Evolutionary conservation across 2,797 vertebrate species (phyloP), one percentile per base, ranked within the genome.

Genomic region (Chaetodon trifasciatus): DNA sequence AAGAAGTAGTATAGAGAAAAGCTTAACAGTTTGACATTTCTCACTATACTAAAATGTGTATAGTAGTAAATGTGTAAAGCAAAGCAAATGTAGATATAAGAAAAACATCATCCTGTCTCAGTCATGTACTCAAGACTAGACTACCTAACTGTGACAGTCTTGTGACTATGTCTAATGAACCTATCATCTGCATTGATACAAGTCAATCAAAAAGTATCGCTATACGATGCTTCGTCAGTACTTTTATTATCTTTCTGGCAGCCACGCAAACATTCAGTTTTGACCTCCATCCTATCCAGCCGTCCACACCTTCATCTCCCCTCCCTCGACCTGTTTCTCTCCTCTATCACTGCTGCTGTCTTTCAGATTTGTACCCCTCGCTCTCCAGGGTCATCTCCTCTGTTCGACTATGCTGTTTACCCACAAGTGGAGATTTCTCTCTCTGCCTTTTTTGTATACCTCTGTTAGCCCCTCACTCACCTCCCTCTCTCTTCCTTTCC

Each of bases 381-480:
- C 60, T 37, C 35, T 37, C 24, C 55, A 32, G 50, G 63, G 69
- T 69, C 49, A 35, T 49, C 52, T 49, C 60, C 58, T 46, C 52
- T 79, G 19, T 75, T 81, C 15, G 28, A 84, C 81, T 60, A 74
- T 78, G 78, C 82, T 71, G 70, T 76, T 86, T 73, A 83, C 63
- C 76, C 79, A 84, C 71, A 76, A 86, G 84, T 83, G 76, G 78
- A 88, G 73, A 79, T 83, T 83, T 79, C 28, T 46, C 28, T 65
- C 61, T 70, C 79, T 60, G 63, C 39, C 7, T 40, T 35, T 70
- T 86, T 78, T 64, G 58, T 78, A 52, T 21, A 40, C 66, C 39
- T 61, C 50, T 65, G 69, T 82, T 47, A 46, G 11, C 47, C 53
- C 37, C 17, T 50, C 64, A 8, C 44, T 68, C 37, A 57, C 13